Evolutionary conservation across 30 jellyfish, hydroid and myxozoan species (phyloP).

Genomic region (Pseudorhiza aurosa): DNA sequence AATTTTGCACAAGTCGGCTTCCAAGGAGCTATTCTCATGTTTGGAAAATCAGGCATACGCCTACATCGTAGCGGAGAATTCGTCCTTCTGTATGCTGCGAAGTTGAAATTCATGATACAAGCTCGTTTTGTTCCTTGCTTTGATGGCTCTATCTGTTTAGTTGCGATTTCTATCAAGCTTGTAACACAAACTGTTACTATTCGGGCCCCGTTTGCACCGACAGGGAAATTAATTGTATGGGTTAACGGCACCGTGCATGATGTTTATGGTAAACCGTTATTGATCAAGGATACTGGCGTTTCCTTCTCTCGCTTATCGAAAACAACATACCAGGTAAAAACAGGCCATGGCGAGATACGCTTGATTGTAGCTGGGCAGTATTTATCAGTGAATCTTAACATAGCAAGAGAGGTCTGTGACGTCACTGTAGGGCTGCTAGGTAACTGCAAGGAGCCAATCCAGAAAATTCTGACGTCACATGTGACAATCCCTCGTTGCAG

Average conservation of each 20-base stretch:
- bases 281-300: constrained; percentile 10
- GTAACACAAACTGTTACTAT: neutral
- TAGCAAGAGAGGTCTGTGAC: constrained; percentile 19
- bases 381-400: constrained; percentile 30
- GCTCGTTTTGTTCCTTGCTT: constrained; percentile 47
- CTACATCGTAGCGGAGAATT: constrained; percentile 25
- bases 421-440: constrained; percentile 44
- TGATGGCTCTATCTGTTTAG: constrained; percentile 26
- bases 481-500: constrained; percentile 22
- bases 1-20: constrained; percentile 36
- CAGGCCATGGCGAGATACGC: constrained; percentile 12
- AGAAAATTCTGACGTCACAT: constrained; percentile 1
- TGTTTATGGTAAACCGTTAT: constrained; percentile 8
- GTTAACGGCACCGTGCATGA: constrained; percentile 33
- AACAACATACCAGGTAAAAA: neutral
- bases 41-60: constrained; percentile 35
- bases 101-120: constrained; percentile 28
- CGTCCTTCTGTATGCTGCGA: constrained; percentile 31
- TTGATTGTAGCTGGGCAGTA: constrained; percentile 13
- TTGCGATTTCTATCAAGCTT: constrained; percentile 24
- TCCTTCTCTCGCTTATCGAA: constrained; percentile 5
- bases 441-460: constrained; percentile 1
- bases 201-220: constrained; percentile 46
- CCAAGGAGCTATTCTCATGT: constrained; percentile 42
- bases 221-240: constrained; percentile 35